phyloP scores from a whole-genome alignment of 2,797 vertebrate species.

The Pseudomugil tenellus region DNA sequence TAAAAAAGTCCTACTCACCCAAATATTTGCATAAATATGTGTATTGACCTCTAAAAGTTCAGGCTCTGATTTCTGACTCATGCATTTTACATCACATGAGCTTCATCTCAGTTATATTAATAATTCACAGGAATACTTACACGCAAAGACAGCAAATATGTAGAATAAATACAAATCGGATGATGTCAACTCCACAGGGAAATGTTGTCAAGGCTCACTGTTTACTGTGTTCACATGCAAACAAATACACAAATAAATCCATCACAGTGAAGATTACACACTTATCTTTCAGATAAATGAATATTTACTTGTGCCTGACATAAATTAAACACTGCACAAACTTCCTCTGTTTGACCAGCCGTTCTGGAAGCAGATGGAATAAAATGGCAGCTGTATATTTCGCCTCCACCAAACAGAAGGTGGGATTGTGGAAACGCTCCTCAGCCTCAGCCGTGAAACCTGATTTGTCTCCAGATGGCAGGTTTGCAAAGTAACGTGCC shows the following conservation, averaged over 20 bases:
- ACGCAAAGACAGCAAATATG: conserved; percentile 6
- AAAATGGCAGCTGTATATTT: not conserved
- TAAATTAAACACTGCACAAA: not conserved
- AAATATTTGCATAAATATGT: not conserved
- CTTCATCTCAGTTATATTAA: too few species aligned
- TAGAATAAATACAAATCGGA: conserved; percentile 27
- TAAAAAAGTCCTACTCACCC: conserved; percentile 9
- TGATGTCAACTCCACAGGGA: conserved; percentile 17
- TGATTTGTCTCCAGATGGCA: conserved; percentile 42
- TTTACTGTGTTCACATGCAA: conserved; percentile 20
- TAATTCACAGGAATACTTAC: conserved; percentile 11
- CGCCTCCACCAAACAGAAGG: conserved; percentile 2
- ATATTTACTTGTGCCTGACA: not conserved
- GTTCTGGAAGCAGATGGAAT: not conserved
- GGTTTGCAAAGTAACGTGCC: conserved; percentile 45
- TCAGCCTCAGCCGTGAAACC: conserved; percentile 53
- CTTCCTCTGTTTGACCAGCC: not conserved
- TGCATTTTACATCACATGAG: not conserved
- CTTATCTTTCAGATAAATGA: not conserved
- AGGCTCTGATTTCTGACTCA: not conserved
- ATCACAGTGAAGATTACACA: not conserved
- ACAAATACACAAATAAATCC: conserved; percentile 6
- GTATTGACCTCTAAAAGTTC: conserved; percentile 1
- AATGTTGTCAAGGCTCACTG: conserved; percentile 5
- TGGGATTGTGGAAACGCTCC: not conserved